Conservation (phyloP, 2,113 vertebrate species). For the Microcebus tavaratra region DNA sequence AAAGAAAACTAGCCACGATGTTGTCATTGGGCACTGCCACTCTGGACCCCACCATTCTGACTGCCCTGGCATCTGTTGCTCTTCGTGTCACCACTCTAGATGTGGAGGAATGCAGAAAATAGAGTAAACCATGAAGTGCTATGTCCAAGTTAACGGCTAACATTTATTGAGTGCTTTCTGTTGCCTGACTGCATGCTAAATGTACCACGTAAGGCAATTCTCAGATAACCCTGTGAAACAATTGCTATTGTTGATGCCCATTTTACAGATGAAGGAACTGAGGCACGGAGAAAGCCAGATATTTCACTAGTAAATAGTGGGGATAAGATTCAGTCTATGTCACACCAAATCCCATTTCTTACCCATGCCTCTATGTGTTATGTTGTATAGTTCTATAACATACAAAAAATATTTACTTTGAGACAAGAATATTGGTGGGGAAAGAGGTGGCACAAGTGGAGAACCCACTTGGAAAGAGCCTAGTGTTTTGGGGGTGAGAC, state of each 20-base stretch:
- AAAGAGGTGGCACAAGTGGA: background rate
- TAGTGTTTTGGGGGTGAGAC: background rate
- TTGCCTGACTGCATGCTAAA: background rate
- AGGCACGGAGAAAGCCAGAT: background rate
- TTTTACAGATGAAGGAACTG: background rate
- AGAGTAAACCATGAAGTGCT: conserved; percentile 36
- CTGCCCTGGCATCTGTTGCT: conserved; percentile 15
- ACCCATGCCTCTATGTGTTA: background rate
- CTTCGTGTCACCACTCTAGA: background rate
- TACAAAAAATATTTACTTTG: background rate
- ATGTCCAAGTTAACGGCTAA: background rate
- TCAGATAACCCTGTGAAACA: background rate
- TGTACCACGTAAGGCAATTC: background rate
- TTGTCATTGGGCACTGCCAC: background rate
- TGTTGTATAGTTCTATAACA: background rate
- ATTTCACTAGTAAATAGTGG: background rate
- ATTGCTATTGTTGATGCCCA: background rate
- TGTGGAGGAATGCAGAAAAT: conserved; percentile 9
- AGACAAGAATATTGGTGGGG: background rate
- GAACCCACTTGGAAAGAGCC: background rate
- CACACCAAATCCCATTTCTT: background rate
- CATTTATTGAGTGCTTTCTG: conserved; percentile 8
- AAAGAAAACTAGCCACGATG: background rate
- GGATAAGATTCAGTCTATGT: background rate
- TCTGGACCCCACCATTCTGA: background rate